Base-by-base conservation (phyloP, 2,797 vertebrate genomes). In the Danio kyathit region DNA sequence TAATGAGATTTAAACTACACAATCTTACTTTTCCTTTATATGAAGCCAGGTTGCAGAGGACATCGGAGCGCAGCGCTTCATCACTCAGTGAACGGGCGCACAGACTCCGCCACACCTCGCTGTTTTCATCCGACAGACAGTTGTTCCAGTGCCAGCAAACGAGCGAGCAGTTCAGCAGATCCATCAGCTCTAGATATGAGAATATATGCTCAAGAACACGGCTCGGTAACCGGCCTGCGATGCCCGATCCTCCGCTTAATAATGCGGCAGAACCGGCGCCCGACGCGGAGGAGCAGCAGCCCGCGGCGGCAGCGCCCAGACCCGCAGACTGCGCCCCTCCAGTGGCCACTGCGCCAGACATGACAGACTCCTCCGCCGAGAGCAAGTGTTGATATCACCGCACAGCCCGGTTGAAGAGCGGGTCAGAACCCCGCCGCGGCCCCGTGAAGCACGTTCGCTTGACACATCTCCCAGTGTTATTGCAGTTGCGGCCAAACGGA, bases 41-140 rank as follows among this genome's bases (percentile, higher is more conserved):
- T 74, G 94, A 95, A 75, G 94, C 94, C 90, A 98, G 95, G 92
- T 98, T 98, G 91, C 97, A 99, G 88, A 99, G 96, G 81, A 99
- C 96, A 90, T 99, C 98, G 8, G 97, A 97, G 66, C 97, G 96
- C 90, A 98, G 77, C 70, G 98, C 96, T 86, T 99, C 98, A 12
- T 99, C 96, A 67, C 93, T 96, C 76, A 99, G 91, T 67, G 88
- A 88, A 82, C 97, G 96, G 82, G 83, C 88, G 85, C 94, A 95
- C 83, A 98, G 93, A 91, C 96, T 97, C 88, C 97, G 96, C 97
- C 97, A 99, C 94, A 99, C 97, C 94, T 99, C 98, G 91, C 96
- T 99, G 92, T 98, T 99, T 88, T 98, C 97, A 80, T 99, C 97
- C 71, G 96, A 93, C 81, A 99, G 92, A 67, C 96, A 96, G 84